phyloP scores from a whole-genome alignment of 2,888 invertebrate genomes.

The Deilephila elpenor region DNA sequence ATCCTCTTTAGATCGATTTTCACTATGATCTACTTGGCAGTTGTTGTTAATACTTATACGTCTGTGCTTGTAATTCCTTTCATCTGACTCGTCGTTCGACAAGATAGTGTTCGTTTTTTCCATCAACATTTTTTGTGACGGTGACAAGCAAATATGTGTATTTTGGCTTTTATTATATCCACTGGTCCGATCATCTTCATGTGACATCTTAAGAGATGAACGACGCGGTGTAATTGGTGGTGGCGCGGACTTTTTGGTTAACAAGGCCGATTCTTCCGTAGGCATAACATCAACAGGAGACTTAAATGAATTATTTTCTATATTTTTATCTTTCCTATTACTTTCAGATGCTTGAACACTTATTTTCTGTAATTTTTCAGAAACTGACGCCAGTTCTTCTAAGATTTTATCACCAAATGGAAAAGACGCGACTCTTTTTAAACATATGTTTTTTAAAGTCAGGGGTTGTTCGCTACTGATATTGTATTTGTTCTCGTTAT shows the following conservation, averaged over 20 bases:
- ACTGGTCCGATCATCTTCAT: constrained; percentile 84
- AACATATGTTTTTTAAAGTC: constrained; percentile 86
- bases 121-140: constrained; percentile 87
- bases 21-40: constrained; percentile 67
- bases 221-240: constrained; percentile 76
- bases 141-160: constrained; percentile 88
- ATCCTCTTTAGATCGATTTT: constrained; percentile 38
- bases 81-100: constrained; percentile 55
- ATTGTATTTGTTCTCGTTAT: constrained; percentile 43
- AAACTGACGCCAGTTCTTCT: constrained; percentile 87
- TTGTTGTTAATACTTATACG: constrained; percentile 50
- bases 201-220: constrained; percentile 71
- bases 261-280: constrained; percentile 66
- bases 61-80: constrained; percentile 6
- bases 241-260: constrained; percentile 56
- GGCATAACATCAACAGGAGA: constrained; percentile 74
- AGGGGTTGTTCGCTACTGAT: constrained; percentile 62
- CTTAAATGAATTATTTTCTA: constrained; percentile 38
- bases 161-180: constrained; percentile 85
- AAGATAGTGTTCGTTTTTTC: constrained; percentile 82
- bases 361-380: constrained; percentile 80
- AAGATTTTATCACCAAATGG: constrained; percentile 89
- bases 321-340: constrained; percentile 43
- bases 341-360: constrained; percentile 50
- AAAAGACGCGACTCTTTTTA: constrained; percentile 86